Evolutionary conservation across 2,888 invertebrate genomes (phyloP), one percentile per base, ranked within the genome.

Genomic region (Myopa testacea): DNA sequence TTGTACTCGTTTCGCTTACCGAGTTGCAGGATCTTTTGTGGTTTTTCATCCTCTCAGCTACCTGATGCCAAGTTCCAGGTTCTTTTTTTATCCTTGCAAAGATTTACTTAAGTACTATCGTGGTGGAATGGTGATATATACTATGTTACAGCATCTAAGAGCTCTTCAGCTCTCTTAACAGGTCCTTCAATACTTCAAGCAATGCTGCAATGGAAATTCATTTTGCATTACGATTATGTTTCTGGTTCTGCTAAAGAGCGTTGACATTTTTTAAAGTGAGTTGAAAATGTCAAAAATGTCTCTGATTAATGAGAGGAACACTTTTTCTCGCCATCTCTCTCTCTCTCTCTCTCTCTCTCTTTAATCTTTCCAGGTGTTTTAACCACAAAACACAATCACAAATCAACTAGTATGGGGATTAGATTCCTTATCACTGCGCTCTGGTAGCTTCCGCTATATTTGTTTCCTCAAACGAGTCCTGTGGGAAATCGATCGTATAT

Each of bases 401-500:
- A 38, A 40, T 8, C 50, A n/a, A 69, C 52, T 45, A 50, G 50
- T 69, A 50, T 69, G 69, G 52, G 40, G 19, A n/a, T 52, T 34
- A 69, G 16, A 34, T 70, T 55, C 14, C 16, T 37, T 37, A 70
- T 70, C 10, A 55, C n/a, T 40, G 5, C 12, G 63, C 8, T 40
- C 12, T 1, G 63, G 26, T 63, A 63, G 63, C 63, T 63, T 63
- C 63, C 63, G 63, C 63, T 63, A 37, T 63, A 34, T 63, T 37
- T 63, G 37, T n/a, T 63, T 34, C 37, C 45, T 45, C 45, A 45
- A 45, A 45, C 14, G 40, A 38, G n/a, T 16, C 38, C 50, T 77
- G 75, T 79, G 77, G 77, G 79, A 79, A 79, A 68, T 74, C 34
- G 69, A 68, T 75, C 69, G 34, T 60, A 63, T 70, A 70, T 60